Conservation (phyloP, 1,140 invertebrate species). For the Idris sp. region DNA sequence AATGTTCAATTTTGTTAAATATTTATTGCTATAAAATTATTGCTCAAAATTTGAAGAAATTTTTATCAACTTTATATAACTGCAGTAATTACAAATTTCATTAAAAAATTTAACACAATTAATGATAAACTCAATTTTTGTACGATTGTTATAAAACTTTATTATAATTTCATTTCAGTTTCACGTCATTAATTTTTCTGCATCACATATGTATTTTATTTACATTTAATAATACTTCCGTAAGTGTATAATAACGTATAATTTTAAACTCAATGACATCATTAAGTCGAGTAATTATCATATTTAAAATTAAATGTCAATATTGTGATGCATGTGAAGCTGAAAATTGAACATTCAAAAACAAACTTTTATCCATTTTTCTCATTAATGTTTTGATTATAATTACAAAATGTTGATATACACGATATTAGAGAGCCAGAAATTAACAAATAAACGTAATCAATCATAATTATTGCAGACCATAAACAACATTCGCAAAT, state of each 20-base stretch:
- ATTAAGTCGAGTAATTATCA: conserved; percentile 4
- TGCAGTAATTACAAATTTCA: too few species aligned
- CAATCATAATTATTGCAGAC: conserved; percentile 8
- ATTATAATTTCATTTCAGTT: too few species aligned
- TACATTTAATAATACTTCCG: too few species aligned
- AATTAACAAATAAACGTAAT: conserved; percentile 5
- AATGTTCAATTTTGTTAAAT: not conserved
- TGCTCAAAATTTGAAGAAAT: too few species aligned
- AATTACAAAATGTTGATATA: conserved; percentile 4
- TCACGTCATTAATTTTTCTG: too few species aligned
- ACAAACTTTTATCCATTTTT: too few species aligned
- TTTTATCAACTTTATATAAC: not conserved
- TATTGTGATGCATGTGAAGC: not conserved
- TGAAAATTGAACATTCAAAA: conserved; percentile 7
- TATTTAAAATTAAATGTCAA: conserved; percentile 9
- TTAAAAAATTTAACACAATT: too few species aligned
- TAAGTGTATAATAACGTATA: conserved; percentile 1
- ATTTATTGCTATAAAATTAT: too few species aligned
- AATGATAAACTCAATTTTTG: too few species aligned
- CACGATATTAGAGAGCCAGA: not conserved
- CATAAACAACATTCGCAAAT: too few species aligned
- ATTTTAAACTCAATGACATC: not conserved
- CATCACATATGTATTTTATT: too few species aligned
- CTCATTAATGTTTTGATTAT: conserved; percentile 10
- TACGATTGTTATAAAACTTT: too few species aligned